A percentile compares a stretch with the other conserved stretches of the same genome.
Conservation (phyloP, 2,113 vertebrate genomes). For the Cavia aperea region DNA sequence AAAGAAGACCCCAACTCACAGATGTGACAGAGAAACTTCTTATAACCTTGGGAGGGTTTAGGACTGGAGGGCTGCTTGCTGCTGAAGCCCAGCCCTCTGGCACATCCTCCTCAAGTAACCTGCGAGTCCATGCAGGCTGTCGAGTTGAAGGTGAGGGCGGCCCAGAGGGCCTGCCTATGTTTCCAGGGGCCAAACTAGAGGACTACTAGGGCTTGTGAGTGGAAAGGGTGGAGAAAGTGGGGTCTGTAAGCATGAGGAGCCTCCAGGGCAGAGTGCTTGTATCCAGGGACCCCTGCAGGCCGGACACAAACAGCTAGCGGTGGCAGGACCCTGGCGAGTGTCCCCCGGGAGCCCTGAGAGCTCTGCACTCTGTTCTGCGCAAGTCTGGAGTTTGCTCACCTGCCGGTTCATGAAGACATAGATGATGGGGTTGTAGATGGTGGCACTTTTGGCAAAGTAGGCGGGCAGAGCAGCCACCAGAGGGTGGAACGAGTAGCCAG, state of each 20-base stretch:
- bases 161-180: neutral
- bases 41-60: neutral
- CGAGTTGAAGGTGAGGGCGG: no score
- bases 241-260: neutral
- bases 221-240: neutral
- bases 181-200: neutral
- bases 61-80: neutral
- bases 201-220: neutral
- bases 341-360: neutral
- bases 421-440: constrained; percentile 90
- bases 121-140: neutral
- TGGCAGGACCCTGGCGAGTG: neutral
- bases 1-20: neutral
- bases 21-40: neutral
- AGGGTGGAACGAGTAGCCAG: constrained; percentile 87
- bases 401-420: constrained; percentile 93
- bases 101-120: neutral
- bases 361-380: neutral
- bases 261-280: neutral
- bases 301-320: neutral
- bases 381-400: constrained; percentile 67
- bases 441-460: constrained; percentile 91
- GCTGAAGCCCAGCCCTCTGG: neutral
- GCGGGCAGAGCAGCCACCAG: constrained; percentile 84
- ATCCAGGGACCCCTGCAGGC: neutral